Base-by-base conservation (phyloP, 2,888 invertebrate genomes). In the Macrophya alboannulata region DNA sequence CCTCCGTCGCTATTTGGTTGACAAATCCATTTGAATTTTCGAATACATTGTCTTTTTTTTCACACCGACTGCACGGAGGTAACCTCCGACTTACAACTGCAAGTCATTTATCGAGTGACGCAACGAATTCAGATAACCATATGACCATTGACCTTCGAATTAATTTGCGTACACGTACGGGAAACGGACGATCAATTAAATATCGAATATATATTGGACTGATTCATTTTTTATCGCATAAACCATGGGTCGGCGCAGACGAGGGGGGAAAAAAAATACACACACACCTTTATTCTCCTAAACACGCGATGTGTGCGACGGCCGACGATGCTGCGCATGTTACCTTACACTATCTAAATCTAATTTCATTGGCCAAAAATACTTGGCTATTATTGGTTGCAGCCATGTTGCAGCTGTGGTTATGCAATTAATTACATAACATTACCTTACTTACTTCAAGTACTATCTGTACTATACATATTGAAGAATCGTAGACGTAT, bases 51-150 rank as follows among this genome's bases (percentile, higher is more conserved):
- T 43, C 8, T n/a, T 45, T 71, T 17, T 45, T 68, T 21, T 21
- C 21, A 83, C 48, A 68, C 48, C 31, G 1, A 62, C 37, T 40
- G 8, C 12, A 51, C 45, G 12, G 43, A 45, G 43, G n/a, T 74
- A 21, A 43, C 55, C 31, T 59, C 21, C 17, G 25, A 62, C 40
- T 81, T 43, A 59, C 62, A 83, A 21, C 8, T 25, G 83, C 83
- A 83, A 83, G 83, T 83, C 83, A 83, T 59, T 62, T 48, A 25
- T 15, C 45, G 17, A 9, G 17, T 83, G 83, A 83, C 83, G 83
- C 83, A 71, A 83, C 83, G 48, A 17, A 45, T 68, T 48, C 43
- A 65, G 40, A 31, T 65, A 25, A 71, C 48, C 48, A 48, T 40
- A 43, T n/a, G 68, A 68, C 68, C 68, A 48, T 31, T 68, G 21